A percentile compares a stretch with the other conserved stretches of the same genome.
Conservation (phyloP, 1,140 invertebrate species). For the Eubasilissa regina region DNA sequence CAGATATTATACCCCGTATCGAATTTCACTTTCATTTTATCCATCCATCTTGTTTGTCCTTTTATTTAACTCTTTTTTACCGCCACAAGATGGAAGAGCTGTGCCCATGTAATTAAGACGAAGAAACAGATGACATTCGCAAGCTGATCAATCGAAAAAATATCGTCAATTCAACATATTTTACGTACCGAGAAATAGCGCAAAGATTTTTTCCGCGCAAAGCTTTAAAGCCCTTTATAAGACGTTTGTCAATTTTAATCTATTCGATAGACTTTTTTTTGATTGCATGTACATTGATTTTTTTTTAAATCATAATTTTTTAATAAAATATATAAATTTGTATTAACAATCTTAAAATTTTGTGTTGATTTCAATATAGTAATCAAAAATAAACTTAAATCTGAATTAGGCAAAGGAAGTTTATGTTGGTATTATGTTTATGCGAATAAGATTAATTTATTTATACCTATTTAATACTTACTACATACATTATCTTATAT, state of each 20-base stretch:
- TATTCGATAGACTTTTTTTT: background rate
- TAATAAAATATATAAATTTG: no score
- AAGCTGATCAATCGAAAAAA: conserved; percentile 14
- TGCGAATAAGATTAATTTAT: background rate
- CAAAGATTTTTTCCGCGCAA: background rate
- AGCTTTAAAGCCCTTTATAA: background rate
- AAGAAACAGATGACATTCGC: background rate
- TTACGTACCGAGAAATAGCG: background rate
- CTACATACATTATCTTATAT: no score
- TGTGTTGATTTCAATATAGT: no score
- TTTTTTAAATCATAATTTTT: no score
- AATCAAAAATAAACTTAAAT: no score
- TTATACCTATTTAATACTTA: background rate
- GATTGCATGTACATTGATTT: no score
- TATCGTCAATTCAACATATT: background rate
- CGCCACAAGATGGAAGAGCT: background rate
- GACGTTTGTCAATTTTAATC: background rate
- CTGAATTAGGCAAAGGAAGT: no score
- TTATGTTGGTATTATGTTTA: no score
- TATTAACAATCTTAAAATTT: no score
- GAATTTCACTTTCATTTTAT: conserved; percentile 6
- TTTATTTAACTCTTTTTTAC: conserved; percentile 20
- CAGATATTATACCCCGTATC: conserved; percentile 39
- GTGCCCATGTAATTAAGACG: conserved; percentile 26
- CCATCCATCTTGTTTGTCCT: conserved; percentile 16